Evolutionary conservation across 2,113 vertebrate species (phyloP), one percentile per base, ranked within the genome.

Genomic region (Zootoca vivipara): DNA sequence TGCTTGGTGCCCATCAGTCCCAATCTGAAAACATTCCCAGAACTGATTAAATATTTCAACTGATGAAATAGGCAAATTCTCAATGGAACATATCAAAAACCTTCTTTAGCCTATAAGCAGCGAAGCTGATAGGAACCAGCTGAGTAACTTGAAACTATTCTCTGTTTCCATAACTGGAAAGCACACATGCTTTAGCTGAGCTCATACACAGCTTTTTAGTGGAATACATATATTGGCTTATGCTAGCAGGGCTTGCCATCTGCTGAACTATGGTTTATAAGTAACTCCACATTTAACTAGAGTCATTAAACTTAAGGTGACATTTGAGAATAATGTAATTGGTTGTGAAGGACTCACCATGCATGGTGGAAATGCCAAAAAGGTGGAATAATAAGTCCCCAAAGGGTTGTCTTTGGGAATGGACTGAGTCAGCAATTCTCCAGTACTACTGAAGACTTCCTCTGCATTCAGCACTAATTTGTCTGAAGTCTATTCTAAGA

Each of bases 381-480:
- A 85, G 92, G 94, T 75, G 0, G 88, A 90, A 89, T 88, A 88
- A 90, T 70, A 83, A 90, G 91, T 93, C 92, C 91, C 64, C 74
- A 40, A 69, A 90, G 91, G 90, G 83, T 12, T 0, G 0, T 87
- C 88, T 85, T 0, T 16, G 87, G 93, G 90, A 95, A 83, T 56
- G 56, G 38, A 88, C 93, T 95, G 95, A 96, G 92, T 96, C 96
- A 96, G 95, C 96, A 95, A 38, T 95, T 95, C 91, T 95, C 77
- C 86, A 88, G 69, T 0, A 0, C 67, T 40, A 67, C 94, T 94
- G 87, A 95, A 96, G 86, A 96, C 92, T 96, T 97, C 95, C 95
- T 95, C 91, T 94, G 94, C 93, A 95, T 96, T 93, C 91, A 93
- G 96, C 95, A 95, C 87, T 95, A 95, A 96, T 96, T 96, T 96